Conservation (phyloP, 2,888 invertebrate genomes). For the Uropetala carovei region DNA sequence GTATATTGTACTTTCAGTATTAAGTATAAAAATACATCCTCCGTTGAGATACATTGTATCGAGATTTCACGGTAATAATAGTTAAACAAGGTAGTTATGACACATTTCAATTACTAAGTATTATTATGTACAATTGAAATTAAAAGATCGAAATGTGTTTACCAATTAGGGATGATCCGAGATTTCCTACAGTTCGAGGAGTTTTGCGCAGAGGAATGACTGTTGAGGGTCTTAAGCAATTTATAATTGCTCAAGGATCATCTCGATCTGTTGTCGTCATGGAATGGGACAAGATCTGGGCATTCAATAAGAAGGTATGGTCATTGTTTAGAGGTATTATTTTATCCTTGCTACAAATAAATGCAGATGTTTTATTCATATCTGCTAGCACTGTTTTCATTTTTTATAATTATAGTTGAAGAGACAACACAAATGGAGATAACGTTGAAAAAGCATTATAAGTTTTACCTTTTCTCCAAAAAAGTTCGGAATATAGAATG, state of each 20-base stretch:
- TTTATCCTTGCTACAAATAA: not conserved
- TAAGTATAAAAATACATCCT: too few species aligned
- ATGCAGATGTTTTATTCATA: not conserved
- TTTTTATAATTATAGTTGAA: not conserved
- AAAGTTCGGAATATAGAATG: too few species aligned
- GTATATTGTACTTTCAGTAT: too few species aligned
- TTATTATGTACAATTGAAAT: not conserved
- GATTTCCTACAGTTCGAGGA: slow-evolving; percentile 98
- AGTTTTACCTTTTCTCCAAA: too few species aligned
- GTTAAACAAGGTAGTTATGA: slow-evolving; percentile 52
- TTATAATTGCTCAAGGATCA: slow-evolving; percentile 98
- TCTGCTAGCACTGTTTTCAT: not conserved
- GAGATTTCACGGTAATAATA: too few species aligned
- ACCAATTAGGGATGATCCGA: slow-evolving; percentile 92
- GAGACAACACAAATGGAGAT: too few species aligned
- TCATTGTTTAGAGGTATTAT: not conserved
- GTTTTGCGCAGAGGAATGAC: slow-evolving; percentile 97
- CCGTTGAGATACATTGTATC: too few species aligned
- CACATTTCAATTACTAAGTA: not conserved
- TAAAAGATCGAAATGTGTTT: not conserved
- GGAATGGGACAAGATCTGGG: slow-evolving; percentile 99
- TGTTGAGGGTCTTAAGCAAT: slow-evolving; percentile 96
- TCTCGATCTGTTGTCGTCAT: slow-evolving; percentile 98
- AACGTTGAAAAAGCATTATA: too few species aligned
- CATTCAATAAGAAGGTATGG: slow-evolving; percentile 95